Percentiles rank a stretch among this genome's conserved stretches.
phyloP scores from a whole-genome alignment of 92 coral and sea anemone genomes.

The Porites lobata region DNA sequence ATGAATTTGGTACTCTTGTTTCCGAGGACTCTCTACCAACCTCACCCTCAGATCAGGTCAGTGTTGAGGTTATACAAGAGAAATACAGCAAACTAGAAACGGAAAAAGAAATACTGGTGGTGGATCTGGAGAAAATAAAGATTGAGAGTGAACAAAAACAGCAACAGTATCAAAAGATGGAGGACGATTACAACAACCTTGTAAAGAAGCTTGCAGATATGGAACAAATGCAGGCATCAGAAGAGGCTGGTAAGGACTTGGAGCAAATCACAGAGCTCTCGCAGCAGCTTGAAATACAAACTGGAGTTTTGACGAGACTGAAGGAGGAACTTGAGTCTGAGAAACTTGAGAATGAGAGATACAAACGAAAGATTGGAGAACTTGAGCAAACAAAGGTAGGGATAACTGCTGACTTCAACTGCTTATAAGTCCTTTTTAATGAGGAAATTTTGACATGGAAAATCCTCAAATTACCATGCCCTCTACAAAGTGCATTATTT shows the following conservation, averaged over 20 bases:
- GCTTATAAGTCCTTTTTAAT: no score
- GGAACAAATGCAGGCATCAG: background rate
- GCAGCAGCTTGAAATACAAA: constrained; percentile 23
- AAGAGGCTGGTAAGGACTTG: background rate
- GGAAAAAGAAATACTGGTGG: constrained; percentile 66
- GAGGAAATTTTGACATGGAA: no score
- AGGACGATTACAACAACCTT: constrained; percentile 36
- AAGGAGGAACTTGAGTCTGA: constrained; percentile 15
- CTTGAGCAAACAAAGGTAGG: constrained; percentile 35
- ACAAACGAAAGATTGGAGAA: constrained; percentile 26
- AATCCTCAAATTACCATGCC: no score
- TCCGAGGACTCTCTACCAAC: constrained; percentile 11
- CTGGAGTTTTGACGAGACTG: constrained; percentile 38
- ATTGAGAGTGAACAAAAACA: constrained; percentile 57
- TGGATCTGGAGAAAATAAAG: constrained; percentile 62
- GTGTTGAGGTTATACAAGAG: constrained; percentile 17
- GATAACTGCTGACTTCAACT: background rate
- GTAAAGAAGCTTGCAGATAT: constrained; percentile 20
- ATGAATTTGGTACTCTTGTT: constrained; percentile 30
- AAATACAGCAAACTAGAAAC: constrained; percentile 42
- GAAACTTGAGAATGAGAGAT: constrained; percentile 46
- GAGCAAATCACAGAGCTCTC: background rate
- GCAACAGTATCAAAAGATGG: constrained; percentile 26
- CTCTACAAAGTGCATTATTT: no score
- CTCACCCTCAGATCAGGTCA: constrained; percentile 11